Percentiles rank a stretch among this genome's conserved stretches.
phyloP scores from a whole-genome alignment of 2,888 invertebrate species.

The Papilio elwesi region DNA sequence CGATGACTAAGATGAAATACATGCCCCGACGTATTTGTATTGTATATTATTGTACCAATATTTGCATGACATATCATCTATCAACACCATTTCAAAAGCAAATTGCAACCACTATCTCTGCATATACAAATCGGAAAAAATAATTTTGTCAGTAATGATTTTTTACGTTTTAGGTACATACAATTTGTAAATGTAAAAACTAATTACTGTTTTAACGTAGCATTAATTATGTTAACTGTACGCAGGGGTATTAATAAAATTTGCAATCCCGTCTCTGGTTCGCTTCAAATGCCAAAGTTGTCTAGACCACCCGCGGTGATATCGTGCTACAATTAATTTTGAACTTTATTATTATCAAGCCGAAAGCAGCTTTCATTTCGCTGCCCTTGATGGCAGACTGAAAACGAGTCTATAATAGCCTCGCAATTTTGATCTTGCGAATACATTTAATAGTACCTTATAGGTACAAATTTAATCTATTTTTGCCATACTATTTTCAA shows the following conservation, averaged over 20 bases:
- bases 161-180: too few species aligned
- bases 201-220: constrained; percentile 7
- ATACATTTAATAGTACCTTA: constrained; percentile 63
- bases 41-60: too few species aligned
- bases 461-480: constrained; percentile 4
- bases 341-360: constrained; percentile 72
- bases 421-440: constrained; percentile 62
- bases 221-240: constrained; percentile 57
- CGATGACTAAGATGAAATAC: too few species aligned
- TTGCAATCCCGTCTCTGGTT: constrained; percentile 76
- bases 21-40: too few species aligned
- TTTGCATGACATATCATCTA: too few species aligned
- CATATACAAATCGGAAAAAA: too few species aligned
- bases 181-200: background rate
- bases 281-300: constrained; percentile 71
- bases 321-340: constrained; percentile 62
- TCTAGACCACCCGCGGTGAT: constrained; percentile 82
- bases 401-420: constrained; percentile 61
- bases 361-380: constrained; percentile 53
- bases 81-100: too few species aligned
- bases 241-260: constrained; percentile 72
- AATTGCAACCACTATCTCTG: too few species aligned
- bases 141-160: too few species aligned
- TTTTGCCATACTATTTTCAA: background rate
- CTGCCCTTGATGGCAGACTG: constrained; percentile 7